A percentile compares a stretch with the other conserved stretches of the same genome.
Evolutionary conservation across 2,888 invertebrate species (phyloP).

Genomic region (Ennomos erosarius): DNA sequence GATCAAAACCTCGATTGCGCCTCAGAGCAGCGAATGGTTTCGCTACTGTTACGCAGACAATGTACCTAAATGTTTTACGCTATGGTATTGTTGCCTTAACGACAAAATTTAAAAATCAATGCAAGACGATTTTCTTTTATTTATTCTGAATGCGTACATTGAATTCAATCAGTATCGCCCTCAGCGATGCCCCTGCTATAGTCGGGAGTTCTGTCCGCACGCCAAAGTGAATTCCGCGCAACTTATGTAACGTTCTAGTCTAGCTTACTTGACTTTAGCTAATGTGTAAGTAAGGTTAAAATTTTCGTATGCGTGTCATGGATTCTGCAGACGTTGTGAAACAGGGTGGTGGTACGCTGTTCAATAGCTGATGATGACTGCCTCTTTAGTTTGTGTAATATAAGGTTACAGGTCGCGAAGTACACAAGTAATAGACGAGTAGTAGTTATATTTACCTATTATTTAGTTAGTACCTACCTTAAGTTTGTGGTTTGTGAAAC

Average conservation of each 20-base stretch:
- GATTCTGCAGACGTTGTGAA: slow-evolving; percentile 16
- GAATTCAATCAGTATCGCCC: slow-evolving; percentile 7
- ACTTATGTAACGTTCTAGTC: slow-evolving; percentile 16
- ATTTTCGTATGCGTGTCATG: slow-evolving; percentile 19
- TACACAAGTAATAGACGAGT: too few species aligned
- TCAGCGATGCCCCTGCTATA: slow-evolving; percentile 4
- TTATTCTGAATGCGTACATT: too few species aligned
- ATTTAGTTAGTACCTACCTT: too few species aligned
- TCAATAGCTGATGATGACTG: background rate
- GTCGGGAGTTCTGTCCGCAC: slow-evolving; percentile 4
- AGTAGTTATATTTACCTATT: too few species aligned
- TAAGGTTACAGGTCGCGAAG: background rate
- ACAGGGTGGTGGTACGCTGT: slow-evolving; percentile 7
- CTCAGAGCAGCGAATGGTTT: too few species aligned
- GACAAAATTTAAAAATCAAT: too few species aligned
- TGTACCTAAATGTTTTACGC: too few species aligned
- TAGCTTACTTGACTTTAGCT: slow-evolving; percentile 9
- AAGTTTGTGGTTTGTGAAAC: too few species aligned
- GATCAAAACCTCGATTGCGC: too few species aligned
- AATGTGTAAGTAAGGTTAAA: slow-evolving; percentile 20
- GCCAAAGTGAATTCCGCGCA: slow-evolving; percentile 15
- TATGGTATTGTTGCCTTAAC: too few species aligned
- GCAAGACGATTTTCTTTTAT: background rate
- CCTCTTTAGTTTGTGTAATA: background rate
- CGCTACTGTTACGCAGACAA: too few species aligned